Evolutionary conservation across 2,797 vertebrate genomes (phyloP).

Genomic region (Graptemys geographica): DNA sequence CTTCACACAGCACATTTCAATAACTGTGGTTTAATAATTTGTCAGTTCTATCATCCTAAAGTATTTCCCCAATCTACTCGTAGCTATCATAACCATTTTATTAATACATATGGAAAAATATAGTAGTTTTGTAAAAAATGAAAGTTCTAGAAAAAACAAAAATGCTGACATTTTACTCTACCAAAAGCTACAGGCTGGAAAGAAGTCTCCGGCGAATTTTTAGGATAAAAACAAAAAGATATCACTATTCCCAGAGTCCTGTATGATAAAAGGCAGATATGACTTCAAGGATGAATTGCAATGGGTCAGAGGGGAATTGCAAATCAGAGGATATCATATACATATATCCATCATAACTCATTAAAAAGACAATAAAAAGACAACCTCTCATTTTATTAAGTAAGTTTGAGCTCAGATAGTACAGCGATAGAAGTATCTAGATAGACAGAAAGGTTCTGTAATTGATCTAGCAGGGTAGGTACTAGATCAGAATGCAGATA

Average conservation of each 20-base stretch:
- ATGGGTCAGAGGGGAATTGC: accelerated
- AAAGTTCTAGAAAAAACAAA: neutral
- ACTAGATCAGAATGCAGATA: neutral
- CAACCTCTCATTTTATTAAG: neutral
- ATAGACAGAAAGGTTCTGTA: neutral
- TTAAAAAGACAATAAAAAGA: constrained; percentile 6
- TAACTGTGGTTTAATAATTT: neutral
- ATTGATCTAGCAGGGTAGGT: neutral
- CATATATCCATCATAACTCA: neutral
- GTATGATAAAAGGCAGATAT: neutral
- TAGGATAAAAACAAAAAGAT: constrained; percentile 8
- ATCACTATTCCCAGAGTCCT: neutral
- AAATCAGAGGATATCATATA: constrained; percentile 6
- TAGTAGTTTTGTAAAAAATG: neutral
- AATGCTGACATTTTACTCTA: neutral
- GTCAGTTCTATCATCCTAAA: too few species aligned
- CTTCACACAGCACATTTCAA: neutral
- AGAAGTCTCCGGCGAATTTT: constrained; percentile 7
- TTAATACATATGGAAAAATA: neutral
- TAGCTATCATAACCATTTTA: neutral
- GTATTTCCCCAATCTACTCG: too few species aligned
- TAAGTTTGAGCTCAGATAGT: neutral
- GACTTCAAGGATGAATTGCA: constrained; percentile 20
- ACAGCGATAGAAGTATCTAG: neutral
- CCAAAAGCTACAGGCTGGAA: constrained; percentile 12